phyloP scores from a whole-genome alignment of 1,140 invertebrate species.

The Telenomus remus region DNA sequence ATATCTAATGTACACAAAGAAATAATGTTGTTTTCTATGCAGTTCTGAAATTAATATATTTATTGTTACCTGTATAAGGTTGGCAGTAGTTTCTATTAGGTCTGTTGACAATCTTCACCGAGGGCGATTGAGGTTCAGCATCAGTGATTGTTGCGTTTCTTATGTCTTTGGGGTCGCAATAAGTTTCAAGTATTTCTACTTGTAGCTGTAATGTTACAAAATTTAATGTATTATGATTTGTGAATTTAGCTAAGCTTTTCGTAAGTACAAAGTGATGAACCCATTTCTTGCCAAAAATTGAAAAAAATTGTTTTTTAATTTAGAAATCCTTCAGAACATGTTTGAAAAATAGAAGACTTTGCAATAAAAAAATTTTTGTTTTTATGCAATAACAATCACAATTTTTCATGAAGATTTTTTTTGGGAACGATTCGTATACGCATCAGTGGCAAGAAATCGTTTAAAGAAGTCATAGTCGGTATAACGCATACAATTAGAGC shows the following conservation, averaged over 20 bases:
- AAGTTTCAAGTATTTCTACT: slow-evolving; percentile 74
- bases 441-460: slow-evolving; percentile 24
- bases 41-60: too few species aligned
- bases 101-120: slow-evolving; percentile 76
- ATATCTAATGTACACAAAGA: too few species aligned
- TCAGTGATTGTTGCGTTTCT: slow-evolving; percentile 71
- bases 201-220: slow-evolving; percentile 65
- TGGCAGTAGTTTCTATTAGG: slow-evolving; percentile 78
- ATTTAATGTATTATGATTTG: too few species aligned
- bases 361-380: too few species aligned
- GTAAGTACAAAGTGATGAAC: slow-evolving; percentile 25
- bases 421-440: too few species aligned
- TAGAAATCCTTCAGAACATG: slow-evolving; percentile 70
- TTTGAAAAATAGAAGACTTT: too few species aligned
- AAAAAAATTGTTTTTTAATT: slow-evolving; percentile 77
- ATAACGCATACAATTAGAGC: too few species aligned
- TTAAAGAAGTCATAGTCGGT: slow-evolving; percentile 31
- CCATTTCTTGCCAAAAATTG: slow-evolving; percentile 79
- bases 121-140: slow-evolving; percentile 67
- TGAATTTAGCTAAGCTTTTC: not conserved
- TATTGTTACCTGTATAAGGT: slow-evolving; percentile 77
- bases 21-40: too few species aligned
- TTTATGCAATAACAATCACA: too few species aligned
- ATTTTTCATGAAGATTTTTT: too few species aligned
- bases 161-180: slow-evolving; percentile 76